These are phyloP conservation scores for Aleiodes leptofemur DNA, from an alignment of 2,888 invertebrate genomes.

Conservation along the genomic window DNA sequence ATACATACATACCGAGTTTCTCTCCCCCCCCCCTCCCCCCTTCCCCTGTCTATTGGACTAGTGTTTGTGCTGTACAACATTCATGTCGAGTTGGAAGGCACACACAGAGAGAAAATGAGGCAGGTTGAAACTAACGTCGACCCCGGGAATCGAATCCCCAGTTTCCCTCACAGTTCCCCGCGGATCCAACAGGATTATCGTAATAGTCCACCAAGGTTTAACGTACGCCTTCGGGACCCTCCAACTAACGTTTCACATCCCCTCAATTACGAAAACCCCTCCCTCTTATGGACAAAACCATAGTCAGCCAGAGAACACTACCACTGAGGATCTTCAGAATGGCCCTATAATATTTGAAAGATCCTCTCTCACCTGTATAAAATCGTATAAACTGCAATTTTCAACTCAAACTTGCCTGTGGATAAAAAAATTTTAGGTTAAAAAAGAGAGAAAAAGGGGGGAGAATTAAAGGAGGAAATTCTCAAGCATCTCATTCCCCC, in stretches of 20 bases:
- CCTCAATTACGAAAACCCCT: conserved; percentile 26
- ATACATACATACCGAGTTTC: conserved; percentile 50
- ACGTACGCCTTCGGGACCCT: conserved; percentile 61
- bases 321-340: conserved; percentile 23
- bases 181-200: conserved; percentile 72
- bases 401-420: neutral
- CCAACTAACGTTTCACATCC: conserved; percentile 47
- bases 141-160: conserved; percentile 64
- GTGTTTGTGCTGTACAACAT: conserved; percentile 14
- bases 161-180: conserved; percentile 54
- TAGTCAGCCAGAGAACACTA: conserved; percentile 26
- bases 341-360: conserved; percentile 15
- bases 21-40: conserved; percentile 59
- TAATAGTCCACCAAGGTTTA: conserved; percentile 70
- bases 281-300: conserved; percentile 20
- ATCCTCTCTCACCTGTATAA: conserved; percentile 23
- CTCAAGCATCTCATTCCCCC: conserved; percentile 41
- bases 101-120: conserved; percentile 3
- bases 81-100: conserved; percentile 5
- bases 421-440: conserved; percentile 27
- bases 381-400: conserved; percentile 23
- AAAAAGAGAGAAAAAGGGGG: neutral
- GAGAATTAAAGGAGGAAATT: conserved; percentile 35
- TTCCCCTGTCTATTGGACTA: conserved; percentile 48
- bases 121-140: conserved; percentile 55